phyloP scores from a whole-genome alignment of 1,140 invertebrate species.

The Metopolophium dirhodum region DNA sequence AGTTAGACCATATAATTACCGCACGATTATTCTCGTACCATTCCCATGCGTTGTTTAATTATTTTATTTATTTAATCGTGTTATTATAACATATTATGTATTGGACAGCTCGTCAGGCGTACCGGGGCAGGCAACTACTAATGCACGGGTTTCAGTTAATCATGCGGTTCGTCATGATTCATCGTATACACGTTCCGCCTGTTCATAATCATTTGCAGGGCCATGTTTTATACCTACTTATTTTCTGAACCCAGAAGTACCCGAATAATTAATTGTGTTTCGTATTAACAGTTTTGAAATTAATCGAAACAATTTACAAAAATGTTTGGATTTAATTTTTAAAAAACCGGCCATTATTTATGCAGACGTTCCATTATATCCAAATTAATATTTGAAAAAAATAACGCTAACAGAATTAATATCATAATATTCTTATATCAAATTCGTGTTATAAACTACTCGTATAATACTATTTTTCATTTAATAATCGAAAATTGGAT shows the following conservation, averaged over 20 bases:
- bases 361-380: background rate
- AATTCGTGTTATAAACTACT: background rate
- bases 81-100: background rate
- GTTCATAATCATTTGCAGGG: background rate
- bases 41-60: background rate
- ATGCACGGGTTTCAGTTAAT: slow-evolving; percentile 17
- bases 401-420: background rate
- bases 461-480: background rate
- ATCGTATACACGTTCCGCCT: background rate
- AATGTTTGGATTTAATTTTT: background rate
- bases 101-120: background rate
- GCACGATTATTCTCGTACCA: background rate
- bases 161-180: background rate
- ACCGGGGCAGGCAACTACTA: slow-evolving; percentile 31
- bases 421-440: background rate
- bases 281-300: background rate
- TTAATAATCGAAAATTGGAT: background rate
- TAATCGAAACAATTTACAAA: slow-evolving; percentile 8
- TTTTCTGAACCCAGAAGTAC: background rate
- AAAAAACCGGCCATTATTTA: background rate
- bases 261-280: background rate
- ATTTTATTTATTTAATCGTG: background rate
- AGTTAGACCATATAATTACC: background rate
- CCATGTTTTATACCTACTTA: background rate
- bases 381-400: background rate